Base-by-base conservation (phyloP, 2,888 invertebrate genomes). In the Agrenia bidenticulata region DNA sequence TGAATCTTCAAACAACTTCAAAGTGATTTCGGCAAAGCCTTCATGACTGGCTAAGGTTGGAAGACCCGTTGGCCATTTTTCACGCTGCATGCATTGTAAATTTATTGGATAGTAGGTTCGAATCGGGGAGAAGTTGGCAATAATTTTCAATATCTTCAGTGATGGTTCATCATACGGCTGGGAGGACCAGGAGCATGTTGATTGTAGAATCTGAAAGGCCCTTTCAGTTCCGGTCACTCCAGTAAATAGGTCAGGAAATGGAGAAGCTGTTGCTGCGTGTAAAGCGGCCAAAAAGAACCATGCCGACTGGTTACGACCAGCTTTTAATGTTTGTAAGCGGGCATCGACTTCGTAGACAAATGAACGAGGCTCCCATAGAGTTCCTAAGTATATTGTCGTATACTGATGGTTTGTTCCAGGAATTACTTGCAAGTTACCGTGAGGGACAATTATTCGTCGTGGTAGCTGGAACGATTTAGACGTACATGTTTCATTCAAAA, bases 201-300 rank as follows among this genome's bases (percentile, higher is more conserved):
- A 65, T 21, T 69, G 63, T n/a, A 72, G 56, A 5, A 72, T 67
- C 51, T 64, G 54, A 26, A 69, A 55, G 0, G 72, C 72, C 61
- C 59, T 54, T 61, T 72, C 69, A 4, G 63, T 63, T 42, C 72
- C 72, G 0, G 66, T 72, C 15, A 72, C 21, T 24, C 64, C 62
- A 0, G 67, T 69, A 24, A 69, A 72, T 1, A 61, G 57, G 27
- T 72, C 69, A 15, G 64, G 66, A n/a, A 67, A 41, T 21, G 64
- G 53, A 5, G 64, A 64, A 1, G 69, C 49, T 1, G 69, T 69
- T 0, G 64, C 42, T 11, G 57, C 72, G 57, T 72, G 72, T 1
- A 69, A 42, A 11, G 27, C 24, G 1, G 69, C 68, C 13, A 71
- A 27, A 50, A 61, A 72, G 11, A 67, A 50, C 66, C 71, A 69